phyloP scores from a whole-genome alignment of 2,113 vertebrate species.

The Irena cyanogastra region DNA sequence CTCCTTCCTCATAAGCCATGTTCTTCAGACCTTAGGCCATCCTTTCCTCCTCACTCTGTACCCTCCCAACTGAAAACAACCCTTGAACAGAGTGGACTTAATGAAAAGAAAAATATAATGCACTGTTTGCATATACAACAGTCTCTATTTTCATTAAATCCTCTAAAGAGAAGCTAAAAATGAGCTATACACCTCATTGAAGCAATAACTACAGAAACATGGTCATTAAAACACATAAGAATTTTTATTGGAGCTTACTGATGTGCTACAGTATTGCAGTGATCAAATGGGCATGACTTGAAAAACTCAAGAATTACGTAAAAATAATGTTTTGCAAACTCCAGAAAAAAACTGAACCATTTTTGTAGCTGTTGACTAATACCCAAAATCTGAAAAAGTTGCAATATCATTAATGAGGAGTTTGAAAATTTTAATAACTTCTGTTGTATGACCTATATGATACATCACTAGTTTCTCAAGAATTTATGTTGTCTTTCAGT shows the following conservation, averaged over 20 bases:
- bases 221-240: neutral
- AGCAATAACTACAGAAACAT: neutral
- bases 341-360: neutral
- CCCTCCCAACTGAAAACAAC: neutral
- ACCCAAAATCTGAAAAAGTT: neutral
- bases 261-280: neutral
- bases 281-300: neutral
- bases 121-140: neutral
- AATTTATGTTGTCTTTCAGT: neutral
- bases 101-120: neutral
- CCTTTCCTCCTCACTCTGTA: accelerated
- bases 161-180: neutral
- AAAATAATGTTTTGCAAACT: neutral
- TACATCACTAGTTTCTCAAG: neutral
- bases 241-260: neutral
- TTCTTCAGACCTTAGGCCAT: neutral
- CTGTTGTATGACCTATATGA: neutral
- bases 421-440: neutral
- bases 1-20: neutral
- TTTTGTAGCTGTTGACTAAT: neutral
- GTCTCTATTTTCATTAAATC: neutral
- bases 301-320: neutral
- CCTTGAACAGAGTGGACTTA: neutral
- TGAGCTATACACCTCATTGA: neutral
- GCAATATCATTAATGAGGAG: neutral